Percentiles rank a stretch among this genome's conserved stretches.
These are phyloP conservation scores for Acrobasis suavella DNA, from an alignment of 2,888 invertebrate genomes.

Conservation along the genomic window DNA sequence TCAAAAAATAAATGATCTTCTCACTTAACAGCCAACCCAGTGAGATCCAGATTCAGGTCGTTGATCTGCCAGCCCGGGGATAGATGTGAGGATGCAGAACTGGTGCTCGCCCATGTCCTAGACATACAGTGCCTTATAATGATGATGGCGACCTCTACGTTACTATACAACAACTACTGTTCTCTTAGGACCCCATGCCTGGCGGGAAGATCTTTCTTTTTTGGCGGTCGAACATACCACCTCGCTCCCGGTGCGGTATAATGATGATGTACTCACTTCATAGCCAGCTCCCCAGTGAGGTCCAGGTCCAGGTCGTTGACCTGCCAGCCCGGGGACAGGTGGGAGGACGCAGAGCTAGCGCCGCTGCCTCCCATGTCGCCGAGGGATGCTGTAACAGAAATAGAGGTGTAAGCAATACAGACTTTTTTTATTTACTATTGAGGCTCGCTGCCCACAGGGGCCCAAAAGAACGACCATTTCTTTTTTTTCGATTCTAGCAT, in stretches of 20 bases:
- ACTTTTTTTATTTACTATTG: no score
- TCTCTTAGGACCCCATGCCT: no score
- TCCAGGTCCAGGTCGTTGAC: conserved; percentile 79
- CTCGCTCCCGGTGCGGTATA: not conserved
- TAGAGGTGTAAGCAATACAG: not conserved
- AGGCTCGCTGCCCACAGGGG: no score
- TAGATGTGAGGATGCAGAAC: conserved; percentile 75
- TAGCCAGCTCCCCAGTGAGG: conserved; percentile 71
- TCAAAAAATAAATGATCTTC: no score
- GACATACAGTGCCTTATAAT: no score
- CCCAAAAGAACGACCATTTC: no score
- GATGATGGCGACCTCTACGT: no score
- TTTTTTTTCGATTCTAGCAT: no score
- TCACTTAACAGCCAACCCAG: conserved; percentile 76
- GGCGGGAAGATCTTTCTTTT: no score
- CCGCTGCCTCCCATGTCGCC: conserved; percentile 76
- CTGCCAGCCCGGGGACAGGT: conserved; percentile 77
- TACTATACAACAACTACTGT: no score
- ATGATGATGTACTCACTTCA: conserved; percentile 61
- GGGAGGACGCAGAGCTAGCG: conserved; percentile 73
- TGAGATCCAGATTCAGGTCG: conserved; percentile 75
- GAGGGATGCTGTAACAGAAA: conserved; percentile 53
- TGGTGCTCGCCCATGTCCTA: conserved; percentile 75
- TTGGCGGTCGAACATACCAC: no score
- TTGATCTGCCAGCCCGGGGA: conserved; percentile 79